phyloP scores from a whole-genome alignment of 2,797 vertebrate species.

The Typhlichthys eigenmanni region DNA sequence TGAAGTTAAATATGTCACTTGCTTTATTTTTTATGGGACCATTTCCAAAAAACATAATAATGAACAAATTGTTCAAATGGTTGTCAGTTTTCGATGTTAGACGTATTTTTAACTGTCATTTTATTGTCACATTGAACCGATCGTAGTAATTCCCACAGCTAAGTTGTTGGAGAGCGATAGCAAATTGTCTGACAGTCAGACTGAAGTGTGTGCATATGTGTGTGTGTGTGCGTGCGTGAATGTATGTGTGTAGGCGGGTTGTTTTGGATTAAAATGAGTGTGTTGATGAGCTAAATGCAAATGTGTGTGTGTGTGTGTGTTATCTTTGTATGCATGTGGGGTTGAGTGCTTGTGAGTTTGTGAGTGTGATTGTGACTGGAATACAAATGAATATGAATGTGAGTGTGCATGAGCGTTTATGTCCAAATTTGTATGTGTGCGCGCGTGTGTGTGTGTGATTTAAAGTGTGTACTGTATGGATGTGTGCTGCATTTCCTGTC shows the following conservation, averaged over 20 bases:
- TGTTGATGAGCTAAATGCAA: constrained; percentile 1
- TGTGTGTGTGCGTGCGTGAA: background rate
- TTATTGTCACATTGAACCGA: constrained; percentile 4
- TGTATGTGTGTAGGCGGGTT: constrained; percentile 7
- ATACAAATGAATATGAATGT: constrained; percentile 35
- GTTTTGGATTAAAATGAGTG: background rate
- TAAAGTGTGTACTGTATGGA: background rate
- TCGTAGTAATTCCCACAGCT: constrained; percentile 10
- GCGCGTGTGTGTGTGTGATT: background rate
- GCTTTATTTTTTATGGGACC: constrained; percentile 25
- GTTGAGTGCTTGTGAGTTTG: background rate
- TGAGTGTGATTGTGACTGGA: background rate
- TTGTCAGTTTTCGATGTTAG: constrained; percentile 15
- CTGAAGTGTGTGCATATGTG: constrained; percentile 35
- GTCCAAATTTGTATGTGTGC: constrained; percentile 8
- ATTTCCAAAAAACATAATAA: constrained; percentile 33
- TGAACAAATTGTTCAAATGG: constrained; percentile 39
- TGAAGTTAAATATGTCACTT: constrained; percentile 20
- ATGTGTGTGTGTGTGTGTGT: constrained; percentile 30
- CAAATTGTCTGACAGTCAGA: constrained; percentile 39
- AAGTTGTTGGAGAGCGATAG: constrained; percentile 26
- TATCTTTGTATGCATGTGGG: constrained; percentile 15
- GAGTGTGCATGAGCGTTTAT: constrained; percentile 15
- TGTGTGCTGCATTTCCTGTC: constrained; percentile 15
- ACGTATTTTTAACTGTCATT: constrained; percentile 21